phyloP scores from a whole-genome alignment of 2,113 vertebrate genomes.

The Egretta garzetta region DNA sequence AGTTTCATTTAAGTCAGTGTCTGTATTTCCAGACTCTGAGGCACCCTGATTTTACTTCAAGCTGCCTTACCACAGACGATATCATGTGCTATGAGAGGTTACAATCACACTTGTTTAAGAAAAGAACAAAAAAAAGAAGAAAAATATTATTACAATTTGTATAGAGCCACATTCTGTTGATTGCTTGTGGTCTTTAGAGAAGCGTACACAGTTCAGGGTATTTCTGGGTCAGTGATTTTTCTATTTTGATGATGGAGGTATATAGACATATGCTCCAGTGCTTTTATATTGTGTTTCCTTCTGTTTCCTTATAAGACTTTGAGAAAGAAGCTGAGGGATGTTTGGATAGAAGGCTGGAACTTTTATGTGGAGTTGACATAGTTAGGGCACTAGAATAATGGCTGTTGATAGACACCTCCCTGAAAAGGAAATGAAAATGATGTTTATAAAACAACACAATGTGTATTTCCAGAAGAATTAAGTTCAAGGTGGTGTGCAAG shows the following conservation, averaged over 20 bases:
- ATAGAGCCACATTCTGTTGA: neutral
- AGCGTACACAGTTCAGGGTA: neutral
- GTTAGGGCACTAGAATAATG: neutral
- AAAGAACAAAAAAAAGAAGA: neutral
- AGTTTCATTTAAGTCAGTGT: neutral
- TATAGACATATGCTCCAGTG: constrained; percentile 18
- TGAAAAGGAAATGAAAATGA: neutral
- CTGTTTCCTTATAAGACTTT: neutral
- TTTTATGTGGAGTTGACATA: neutral
- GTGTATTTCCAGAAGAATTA: neutral
- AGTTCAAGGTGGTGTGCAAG: neutral
- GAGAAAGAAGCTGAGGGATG: neutral
- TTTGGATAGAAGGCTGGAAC: constrained; percentile 3
- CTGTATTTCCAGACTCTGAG: neutral
- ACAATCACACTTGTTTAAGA: neutral
- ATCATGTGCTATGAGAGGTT: neutral
- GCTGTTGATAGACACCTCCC: neutral
- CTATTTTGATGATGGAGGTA: neutral
- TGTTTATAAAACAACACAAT: neutral
- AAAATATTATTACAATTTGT: neutral
- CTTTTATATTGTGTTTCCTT: constrained; percentile 40
- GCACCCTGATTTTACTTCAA: neutral
- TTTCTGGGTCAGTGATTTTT: constrained; percentile 55
- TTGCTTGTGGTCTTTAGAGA: constrained; percentile 18
- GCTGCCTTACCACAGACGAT: neutral